Conservation (phyloP, 2,888 invertebrate species). For the Drosophila nigritarsus region DNA sequence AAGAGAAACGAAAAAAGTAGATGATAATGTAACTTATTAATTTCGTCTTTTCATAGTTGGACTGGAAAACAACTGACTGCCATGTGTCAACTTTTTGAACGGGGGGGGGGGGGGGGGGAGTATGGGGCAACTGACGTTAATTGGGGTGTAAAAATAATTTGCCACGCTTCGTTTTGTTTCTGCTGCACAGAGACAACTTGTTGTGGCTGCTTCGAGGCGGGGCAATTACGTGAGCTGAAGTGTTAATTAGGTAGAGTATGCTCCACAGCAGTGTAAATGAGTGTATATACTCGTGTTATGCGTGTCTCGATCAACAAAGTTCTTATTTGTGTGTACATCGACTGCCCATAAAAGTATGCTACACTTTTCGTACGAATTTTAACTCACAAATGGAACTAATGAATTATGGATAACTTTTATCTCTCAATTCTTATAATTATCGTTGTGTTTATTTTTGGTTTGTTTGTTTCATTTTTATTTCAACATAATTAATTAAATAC, state of each 20-base stretch:
- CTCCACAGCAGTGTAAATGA: not conserved
- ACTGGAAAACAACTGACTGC: conserved; percentile 31
- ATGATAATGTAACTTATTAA: conserved; percentile 57
- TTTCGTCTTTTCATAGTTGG: conserved; percentile 43
- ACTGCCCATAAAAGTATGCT: conserved; percentile 13
- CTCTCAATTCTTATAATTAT: not conserved
- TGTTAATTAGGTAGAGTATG: conserved; percentile 25
- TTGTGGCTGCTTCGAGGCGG: conserved; percentile 12
- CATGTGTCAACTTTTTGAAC: conserved; percentile 41
- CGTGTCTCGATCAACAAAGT: not conserved
- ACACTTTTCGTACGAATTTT: not conserved
- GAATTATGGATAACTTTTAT: not conserved
- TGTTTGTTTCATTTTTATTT: not conserved
- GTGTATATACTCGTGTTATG: conserved; percentile 2
- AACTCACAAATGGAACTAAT: not conserved
- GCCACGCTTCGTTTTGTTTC: conserved; percentile 28
- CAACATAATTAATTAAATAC: not conserved
- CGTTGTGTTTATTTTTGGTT: not conserved
- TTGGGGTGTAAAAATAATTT: conserved; percentile 68
- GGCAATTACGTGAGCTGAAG: conserved; percentile 31
- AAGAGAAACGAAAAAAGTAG: conserved; percentile 2
- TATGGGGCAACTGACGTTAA: conserved; percentile 31
- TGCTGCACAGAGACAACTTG: conserved; percentile 16
- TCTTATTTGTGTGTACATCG: not conserved
- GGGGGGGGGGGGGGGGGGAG: too few species aligned